Percentiles rank a stretch among this genome's conserved stretches.
Evolutionary conservation across 92 coral and sea anemone species (phyloP).

Genomic region (Palythoa grandiflora): DNA sequence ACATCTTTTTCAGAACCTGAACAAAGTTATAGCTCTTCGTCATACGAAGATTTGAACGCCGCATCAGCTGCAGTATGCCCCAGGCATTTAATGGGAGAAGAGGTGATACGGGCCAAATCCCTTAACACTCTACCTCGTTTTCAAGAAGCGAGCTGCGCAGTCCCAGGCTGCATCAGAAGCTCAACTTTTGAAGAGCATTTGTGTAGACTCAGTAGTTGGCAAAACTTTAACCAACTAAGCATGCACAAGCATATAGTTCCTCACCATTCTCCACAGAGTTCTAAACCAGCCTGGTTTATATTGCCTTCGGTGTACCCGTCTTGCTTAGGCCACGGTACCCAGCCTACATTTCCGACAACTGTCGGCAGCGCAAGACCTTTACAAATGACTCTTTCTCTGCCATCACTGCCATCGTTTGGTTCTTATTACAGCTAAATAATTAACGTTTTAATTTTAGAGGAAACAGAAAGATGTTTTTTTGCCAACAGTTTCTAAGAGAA

Average conservation of each 20-base stretch:
- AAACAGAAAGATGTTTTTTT: too few relatives aligned
- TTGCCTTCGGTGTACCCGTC: constrained; percentile 18
- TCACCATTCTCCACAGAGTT: background rate
- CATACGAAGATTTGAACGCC: background rate
- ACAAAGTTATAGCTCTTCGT: background rate
- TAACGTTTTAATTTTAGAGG: too few relatives aligned
- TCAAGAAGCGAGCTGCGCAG: background rate
- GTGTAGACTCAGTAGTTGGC: background rate
- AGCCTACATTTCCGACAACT: background rate
- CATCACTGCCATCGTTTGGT: background rate
- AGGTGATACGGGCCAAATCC: background rate
- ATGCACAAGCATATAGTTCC: constrained; percentile 20
- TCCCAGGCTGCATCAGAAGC: background rate
- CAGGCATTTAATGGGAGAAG: background rate
- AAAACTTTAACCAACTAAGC: constrained; percentile 8
- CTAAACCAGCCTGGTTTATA: constrained; percentile 3
- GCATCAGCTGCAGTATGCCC: background rate
- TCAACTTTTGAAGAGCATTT: background rate
- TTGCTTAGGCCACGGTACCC: background rate
- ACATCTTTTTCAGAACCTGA: background rate
- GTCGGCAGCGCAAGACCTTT: background rate
- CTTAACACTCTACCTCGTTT: background rate
- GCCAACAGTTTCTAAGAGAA: too few relatives aligned
- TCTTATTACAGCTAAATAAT: background rate
- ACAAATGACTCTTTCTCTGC: constrained; percentile 18